A percentile compares a stretch with the other conserved stretches of the same genome.
Conservation (phyloP, 1,140 invertebrate species). For the Steinernema khuongi region DNA sequence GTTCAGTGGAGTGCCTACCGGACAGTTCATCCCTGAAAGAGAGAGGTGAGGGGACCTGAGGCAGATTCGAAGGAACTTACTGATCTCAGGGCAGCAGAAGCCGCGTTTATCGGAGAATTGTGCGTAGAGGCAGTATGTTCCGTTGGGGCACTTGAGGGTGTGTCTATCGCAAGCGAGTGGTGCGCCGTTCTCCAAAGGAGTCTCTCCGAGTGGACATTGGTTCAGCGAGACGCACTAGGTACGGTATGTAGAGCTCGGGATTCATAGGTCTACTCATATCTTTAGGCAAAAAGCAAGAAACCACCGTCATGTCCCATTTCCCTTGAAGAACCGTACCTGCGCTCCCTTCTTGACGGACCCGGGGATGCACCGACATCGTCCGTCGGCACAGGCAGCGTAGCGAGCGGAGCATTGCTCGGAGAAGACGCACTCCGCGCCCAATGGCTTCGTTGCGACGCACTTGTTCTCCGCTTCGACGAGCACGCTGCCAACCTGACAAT, state of each 20-base stretch:
- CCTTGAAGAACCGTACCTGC: not conserved
- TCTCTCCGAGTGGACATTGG: not conserved
- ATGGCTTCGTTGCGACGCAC: not conserved
- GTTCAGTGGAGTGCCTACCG: not conserved
- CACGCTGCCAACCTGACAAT: not conserved
- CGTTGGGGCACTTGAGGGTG: constrained; percentile 1
- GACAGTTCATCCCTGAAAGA: not conserved
- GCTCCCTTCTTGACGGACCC: not conserved
- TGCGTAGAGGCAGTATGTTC: constrained; percentile 4
- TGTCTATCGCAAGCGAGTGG: not conserved
- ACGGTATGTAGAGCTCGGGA: no score
- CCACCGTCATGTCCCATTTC: no score
- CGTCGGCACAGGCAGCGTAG: not conserved
- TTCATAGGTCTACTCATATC: no score
- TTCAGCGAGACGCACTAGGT: constrained; percentile 7
- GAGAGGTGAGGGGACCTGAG: not conserved
- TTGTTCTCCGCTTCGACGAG: not conserved
- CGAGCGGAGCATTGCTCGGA: not conserved
- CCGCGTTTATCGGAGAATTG: not conserved
- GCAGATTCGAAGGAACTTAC: not conserved
- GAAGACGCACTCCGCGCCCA: not conserved
- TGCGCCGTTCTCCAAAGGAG: not conserved
- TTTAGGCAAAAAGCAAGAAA: no score
- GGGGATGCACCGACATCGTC: not conserved
- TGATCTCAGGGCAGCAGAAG: not conserved